These are phyloP conservation scores for Nudaria mundana DNA, from an alignment of 2,888 invertebrate species.

Conservation along the genomic window DNA sequence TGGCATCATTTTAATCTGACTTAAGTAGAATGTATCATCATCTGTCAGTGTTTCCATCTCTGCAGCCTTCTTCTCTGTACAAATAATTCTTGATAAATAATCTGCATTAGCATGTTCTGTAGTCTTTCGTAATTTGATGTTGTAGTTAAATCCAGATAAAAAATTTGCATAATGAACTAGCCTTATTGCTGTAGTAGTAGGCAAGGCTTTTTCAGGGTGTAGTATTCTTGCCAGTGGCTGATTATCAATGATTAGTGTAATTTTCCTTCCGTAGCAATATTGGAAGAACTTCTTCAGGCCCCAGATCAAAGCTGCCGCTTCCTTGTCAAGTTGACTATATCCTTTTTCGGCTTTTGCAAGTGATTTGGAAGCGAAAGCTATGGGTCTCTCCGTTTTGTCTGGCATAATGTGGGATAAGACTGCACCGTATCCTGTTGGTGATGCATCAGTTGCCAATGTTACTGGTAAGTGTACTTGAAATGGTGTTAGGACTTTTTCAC, in stretches of 20 bases:
- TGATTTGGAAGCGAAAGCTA: not conserved
- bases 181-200: not conserved
- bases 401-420: conserved; percentile 1
- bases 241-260: not conserved
- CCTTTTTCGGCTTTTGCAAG: not conserved
- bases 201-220: not conserved
- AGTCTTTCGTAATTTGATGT: not conserved
- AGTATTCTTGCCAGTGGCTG: not conserved
- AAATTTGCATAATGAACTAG: not conserved
- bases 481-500: not conserved
- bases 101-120: not conserved
- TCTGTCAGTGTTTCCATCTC: too few relatives aligned
- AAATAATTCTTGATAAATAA: not conserved
- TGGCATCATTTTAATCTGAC: too few relatives aligned
- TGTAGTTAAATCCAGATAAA: not conserved
- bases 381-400: not conserved
- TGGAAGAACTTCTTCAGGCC: not conserved
- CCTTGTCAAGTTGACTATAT: not conserved
- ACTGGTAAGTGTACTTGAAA: not conserved
- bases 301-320: not conserved
- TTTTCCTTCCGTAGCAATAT: not conserved
- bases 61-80: too few relatives aligned
- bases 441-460: conserved; percentile 1
- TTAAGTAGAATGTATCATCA: too few relatives aligned
- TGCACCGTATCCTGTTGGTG: not conserved